Evolutionary conservation across 2,888 invertebrate species (phyloP).

Genomic region (Stenichneumon culpator): DNA sequence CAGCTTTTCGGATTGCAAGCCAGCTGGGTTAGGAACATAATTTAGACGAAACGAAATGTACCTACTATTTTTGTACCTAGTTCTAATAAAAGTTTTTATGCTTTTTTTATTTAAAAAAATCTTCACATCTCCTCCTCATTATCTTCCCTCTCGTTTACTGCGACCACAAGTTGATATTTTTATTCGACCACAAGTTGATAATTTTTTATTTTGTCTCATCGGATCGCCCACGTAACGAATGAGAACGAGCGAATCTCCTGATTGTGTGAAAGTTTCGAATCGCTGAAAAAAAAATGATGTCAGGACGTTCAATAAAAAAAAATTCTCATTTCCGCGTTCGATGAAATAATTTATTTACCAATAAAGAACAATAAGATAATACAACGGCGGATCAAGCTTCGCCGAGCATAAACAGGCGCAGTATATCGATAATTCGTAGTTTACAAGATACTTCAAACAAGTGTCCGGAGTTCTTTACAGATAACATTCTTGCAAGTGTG

Average conservation of each 20-base stretch:
- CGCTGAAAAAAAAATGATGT: background rate
- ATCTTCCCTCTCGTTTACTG: background rate
- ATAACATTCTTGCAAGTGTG: constrained; percentile 49
- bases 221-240: background rate
- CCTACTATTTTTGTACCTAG: constrained; percentile 83
- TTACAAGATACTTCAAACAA: constrained; percentile 29
- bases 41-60: constrained; percentile 80
- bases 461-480: constrained; percentile 25
- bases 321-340: constrained; percentile 62
- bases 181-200: background rate
- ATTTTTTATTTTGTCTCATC: background rate
- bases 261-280: background rate
- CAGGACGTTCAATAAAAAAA: background rate
- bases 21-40: constrained; percentile 70
- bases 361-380: constrained; percentile 75
- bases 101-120: constrained; percentile 78
- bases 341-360: constrained; percentile 81
- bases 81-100: constrained; percentile 83
- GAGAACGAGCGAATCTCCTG: background rate
- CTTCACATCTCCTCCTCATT: background rate
- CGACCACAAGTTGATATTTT: background rate
- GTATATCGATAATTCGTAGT: constrained; percentile 48
- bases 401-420: constrained; percentile 41
- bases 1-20: constrained; percentile 61
- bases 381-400: constrained; percentile 68